Base-by-base conservation (phyloP, 2,113 vertebrate genomes). In the Cnemophilus loriae region DNA sequence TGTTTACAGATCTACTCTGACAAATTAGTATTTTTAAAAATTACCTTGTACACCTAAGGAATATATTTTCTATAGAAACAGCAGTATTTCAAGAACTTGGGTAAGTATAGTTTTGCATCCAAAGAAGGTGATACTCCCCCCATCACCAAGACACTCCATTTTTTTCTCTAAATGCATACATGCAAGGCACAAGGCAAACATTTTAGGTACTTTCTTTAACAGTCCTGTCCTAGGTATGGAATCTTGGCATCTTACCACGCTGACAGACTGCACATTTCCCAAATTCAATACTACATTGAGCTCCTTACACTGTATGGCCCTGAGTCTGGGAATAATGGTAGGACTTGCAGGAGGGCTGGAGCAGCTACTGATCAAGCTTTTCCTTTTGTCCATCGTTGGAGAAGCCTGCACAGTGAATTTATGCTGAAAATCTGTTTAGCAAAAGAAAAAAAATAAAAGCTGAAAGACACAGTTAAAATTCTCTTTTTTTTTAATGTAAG, bases 381-480 rank as follows among this genome's bases (percentile, higher is more conserved):
- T 98, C 95, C 99, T 98, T 79, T 99, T 99, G 90, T 99, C 99
- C 96, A 99, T 98, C 6, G 99, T 99, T 5, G 99, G 99, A 77
- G 99, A 99, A 35, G 99, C 99, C 95, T 99, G 99, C 71, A 99
- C 99, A 13, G 99, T 99, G 98, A 99, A 99, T 97, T 99, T 99
- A 97, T 99, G 99, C 98, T 99, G 99, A 95, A 99, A 99, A 98
- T 99, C 99, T 99, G 95, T 80, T 96, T 64, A 87, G 10, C 89
- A 84, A 96, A 85, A 96, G 16, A 49, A 35, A 26, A 27, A 87
- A 53, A 61, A 56, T 12, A 63, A 77, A 83, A 55, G 3, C 27
- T 87, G n/a, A 96, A 78, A 85, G 55, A 67, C 32, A 53, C 5
- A 71, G 33, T 77, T 76, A 33, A 85, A 65, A 87, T 37, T 55